phyloP scores from a whole-genome alignment of 2,113 vertebrate genomes.

The Marcusenius ussheri region DNA sequence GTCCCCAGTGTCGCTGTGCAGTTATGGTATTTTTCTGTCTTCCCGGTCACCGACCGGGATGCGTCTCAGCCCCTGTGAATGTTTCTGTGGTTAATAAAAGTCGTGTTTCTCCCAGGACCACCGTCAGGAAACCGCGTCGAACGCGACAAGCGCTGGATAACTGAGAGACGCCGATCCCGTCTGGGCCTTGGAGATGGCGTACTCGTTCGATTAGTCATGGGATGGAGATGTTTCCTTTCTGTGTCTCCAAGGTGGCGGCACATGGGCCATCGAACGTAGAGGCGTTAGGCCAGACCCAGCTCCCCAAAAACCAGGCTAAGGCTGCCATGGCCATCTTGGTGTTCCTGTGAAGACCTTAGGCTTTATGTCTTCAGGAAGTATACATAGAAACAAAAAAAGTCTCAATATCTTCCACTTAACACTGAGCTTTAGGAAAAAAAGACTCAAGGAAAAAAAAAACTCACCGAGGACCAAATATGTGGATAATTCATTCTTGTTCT shows the following conservation, averaged over 20 bases:
- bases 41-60: not conserved
- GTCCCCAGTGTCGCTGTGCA: not conserved
- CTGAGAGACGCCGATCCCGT: not conserved
- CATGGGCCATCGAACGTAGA: not conserved
- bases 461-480: constrained; percentile 60
- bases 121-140: not conserved
- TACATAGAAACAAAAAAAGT: not conserved
- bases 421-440: not conserved
- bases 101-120: not conserved
- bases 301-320: not conserved
- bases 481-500: constrained; percentile 81
- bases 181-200: not conserved
- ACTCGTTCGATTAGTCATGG: too few species aligned
- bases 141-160: not conserved
- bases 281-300: not conserved
- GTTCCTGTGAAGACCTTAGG: not conserved
- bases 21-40: not conserved
- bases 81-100: not conserved
- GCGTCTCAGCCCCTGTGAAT: not conserved
- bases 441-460: constrained; percentile 12
- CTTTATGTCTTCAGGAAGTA: not conserved
- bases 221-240: not conserved
- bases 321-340: not conserved
- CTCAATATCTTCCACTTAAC: not conserved
- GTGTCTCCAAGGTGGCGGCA: not conserved